Evolutionary conservation across 2,113 vertebrate genomes (phyloP).

Genomic region (Macquaria ambigua): DNA sequence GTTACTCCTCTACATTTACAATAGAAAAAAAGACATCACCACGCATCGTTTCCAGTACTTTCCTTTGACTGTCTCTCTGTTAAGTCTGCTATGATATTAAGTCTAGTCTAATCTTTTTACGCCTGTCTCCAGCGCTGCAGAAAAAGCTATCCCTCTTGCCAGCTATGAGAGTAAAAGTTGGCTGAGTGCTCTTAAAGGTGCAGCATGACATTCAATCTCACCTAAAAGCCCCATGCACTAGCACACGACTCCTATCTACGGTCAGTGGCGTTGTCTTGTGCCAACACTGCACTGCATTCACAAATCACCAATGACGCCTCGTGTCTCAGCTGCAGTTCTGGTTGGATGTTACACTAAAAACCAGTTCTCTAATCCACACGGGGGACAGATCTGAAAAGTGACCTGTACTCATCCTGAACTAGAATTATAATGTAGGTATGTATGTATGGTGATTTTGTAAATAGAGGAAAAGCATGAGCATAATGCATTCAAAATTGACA

Average conservation of each 20-base stretch:
- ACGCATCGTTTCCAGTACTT: not conserved
- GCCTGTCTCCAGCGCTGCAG: constrained; percentile 15
- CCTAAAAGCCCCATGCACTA: constrained; percentile 28
- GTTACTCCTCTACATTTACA: not conserved
- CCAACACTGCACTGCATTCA: constrained; percentile 45
- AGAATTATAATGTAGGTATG: not conserved
- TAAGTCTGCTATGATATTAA: constrained; percentile 9
- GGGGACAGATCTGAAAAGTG: not conserved
- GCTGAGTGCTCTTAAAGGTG: constrained; percentile 50
- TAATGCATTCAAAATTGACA: constrained; percentile 36
- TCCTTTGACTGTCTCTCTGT: not conserved
- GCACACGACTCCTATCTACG: constrained; percentile 15
- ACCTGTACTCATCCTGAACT: not conserved
- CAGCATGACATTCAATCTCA: constrained; percentile 51
- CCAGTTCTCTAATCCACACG: not conserved
- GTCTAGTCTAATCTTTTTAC: not conserved
- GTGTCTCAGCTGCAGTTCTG: constrained; percentile 16
- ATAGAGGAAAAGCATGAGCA: not conserved
- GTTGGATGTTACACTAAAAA: not conserved
- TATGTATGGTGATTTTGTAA: not conserved
- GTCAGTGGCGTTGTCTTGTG: constrained; percentile 13
- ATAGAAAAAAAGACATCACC: not conserved
- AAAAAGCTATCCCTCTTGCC: constrained; percentile 7
- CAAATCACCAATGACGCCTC: constrained; percentile 22
- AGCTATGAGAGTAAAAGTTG: constrained; percentile 51